Base-by-base conservation (phyloP, 2,113 vertebrate genomes). In the Geococcyx californianus region DNA sequence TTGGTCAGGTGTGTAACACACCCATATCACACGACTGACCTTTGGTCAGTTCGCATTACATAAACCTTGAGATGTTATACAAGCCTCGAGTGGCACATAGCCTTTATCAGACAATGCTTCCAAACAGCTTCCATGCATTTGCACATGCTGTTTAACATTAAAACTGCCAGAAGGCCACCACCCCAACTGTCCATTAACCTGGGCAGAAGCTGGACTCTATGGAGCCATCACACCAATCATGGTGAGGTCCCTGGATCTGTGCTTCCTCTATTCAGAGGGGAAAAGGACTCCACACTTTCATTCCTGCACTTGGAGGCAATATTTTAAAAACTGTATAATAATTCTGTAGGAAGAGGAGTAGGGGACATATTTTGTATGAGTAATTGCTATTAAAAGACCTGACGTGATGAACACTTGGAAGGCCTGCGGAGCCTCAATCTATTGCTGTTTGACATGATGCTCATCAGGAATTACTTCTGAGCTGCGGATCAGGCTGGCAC, bases 51-150 rank as follows among this genome's bases (percentile, higher is more conserved):
- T 54, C 56, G 26, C 23, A 16, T 5, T 19, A 31, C 12, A 52
- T 19, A 36, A 66, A 74, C 15, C 33, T 16, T 26, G 63, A 56
- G 64, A 38, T 47, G 29, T 38, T 45, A 38, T 3, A 60, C 25
- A 54, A 19, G 13, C 3, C 1, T 0, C 1, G 3, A 20, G 13
- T 7, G 4, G n/a, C 56, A 9, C 11, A 33, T 6, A 15, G 23
- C 58, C 16, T n/a, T 63, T 87, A 78, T 58, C 56, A 76, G 52
- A 34, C 67, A 72, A 8, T 6, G 11, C 45, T 68, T 55, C 29
- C 49, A 47, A 68, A 51, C 26, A 68, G 10, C 29, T 60, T 69
- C 45, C n/a, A 13, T 13, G 52, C 5, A 3, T 23, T 9, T 70
- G 11, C 17, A 14, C 29, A 25, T 29, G 29, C 23, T 78, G 13